These are phyloP conservation scores for Echeneis naucrates DNA, from an alignment of 2,797 vertebrate species.

Conservation along the genomic window DNA sequence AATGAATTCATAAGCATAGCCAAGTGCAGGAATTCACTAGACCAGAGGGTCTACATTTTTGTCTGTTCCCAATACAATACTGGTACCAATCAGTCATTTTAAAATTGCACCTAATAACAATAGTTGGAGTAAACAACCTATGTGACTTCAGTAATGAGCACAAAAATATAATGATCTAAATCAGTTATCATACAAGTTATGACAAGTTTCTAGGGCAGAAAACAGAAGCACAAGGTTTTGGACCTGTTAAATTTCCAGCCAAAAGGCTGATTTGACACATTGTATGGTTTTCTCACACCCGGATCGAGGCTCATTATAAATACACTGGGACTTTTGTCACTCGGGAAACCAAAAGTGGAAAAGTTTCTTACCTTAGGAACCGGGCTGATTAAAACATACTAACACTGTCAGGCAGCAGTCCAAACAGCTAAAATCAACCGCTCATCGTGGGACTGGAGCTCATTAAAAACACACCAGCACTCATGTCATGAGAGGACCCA, in stretches of 20 bases:
- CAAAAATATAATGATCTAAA: conserved; percentile 7
- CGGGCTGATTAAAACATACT: conserved; percentile 65
- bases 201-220: background rate
- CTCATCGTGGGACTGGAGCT: conserved; percentile 43
- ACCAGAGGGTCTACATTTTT: conserved; percentile 16
- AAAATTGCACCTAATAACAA: conserved; percentile 3
- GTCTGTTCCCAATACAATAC: background rate
- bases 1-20: conserved; percentile 44
- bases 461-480: conserved; percentile 58
- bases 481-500: conserved; percentile 30
- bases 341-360: conserved; percentile 39
- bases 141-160: conserved; percentile 14
- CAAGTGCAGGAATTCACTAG: conserved; percentile 22
- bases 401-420: conserved; percentile 35
- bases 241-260: conserved; percentile 22
- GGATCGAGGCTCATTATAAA: conserved; percentile 60
- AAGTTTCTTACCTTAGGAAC: conserved; percentile 43
- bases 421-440: conserved; percentile 44
- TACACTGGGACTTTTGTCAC: conserved; percentile 40
- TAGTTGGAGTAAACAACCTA: background rate
- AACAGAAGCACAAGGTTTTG: conserved; percentile 23
- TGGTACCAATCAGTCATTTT: background rate
- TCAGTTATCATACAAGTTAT: background rate
- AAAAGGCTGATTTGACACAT: conserved; percentile 29
- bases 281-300: conserved; percentile 24